Evolutionary conservation across 2,113 vertebrate genomes (phyloP), one percentile per base, ranked within the genome.

Genomic region (Aix galericulata): DNA sequence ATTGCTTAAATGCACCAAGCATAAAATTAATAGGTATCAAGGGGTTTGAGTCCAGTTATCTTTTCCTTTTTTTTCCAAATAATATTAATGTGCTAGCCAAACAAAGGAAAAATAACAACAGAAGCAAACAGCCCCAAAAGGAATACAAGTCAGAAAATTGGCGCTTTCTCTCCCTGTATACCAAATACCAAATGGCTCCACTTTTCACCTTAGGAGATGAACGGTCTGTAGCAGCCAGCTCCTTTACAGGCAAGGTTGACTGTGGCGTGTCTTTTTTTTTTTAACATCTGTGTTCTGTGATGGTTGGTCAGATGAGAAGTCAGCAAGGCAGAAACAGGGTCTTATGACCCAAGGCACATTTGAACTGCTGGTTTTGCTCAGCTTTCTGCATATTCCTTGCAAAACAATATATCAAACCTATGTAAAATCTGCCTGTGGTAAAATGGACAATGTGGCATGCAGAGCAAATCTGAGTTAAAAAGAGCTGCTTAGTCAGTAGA

Each of bases 21-120:
- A 58, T 52, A 86, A 89, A 76, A 92, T 50, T 6, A 91, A 92
- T 17, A 81, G 31, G 60, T 55, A 66, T 58, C 60, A 66, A 80
- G 76, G 21, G 36, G 6, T 69, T 74, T 69, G 23, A 88, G 62
- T 7, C 40, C 80, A 26, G 36, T 80, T 74, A n/a, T 21, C 20
- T 48, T 21, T 48, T 48, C 11, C 21, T 48, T 48, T 48, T 48
- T 46, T 48, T 44, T 44, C 17, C 44, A 44, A 44, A 46, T 74
- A 80, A 22, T 27, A 76, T n/a, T 63, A 44, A 68, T 55, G 75
- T 60, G 50, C 32, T 60, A 64, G 48, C 27, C 42, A 80, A 88
- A 73, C 25, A 46, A 59, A 86, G 44, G 14, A 50, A 15, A 36
- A 36, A 21, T 38, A 55, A 42, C 2, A 66, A 71, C 25, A n/a